Base-by-base conservation (phyloP, 2,888 invertebrate genomes). In the Fragum whitleyi region DNA sequence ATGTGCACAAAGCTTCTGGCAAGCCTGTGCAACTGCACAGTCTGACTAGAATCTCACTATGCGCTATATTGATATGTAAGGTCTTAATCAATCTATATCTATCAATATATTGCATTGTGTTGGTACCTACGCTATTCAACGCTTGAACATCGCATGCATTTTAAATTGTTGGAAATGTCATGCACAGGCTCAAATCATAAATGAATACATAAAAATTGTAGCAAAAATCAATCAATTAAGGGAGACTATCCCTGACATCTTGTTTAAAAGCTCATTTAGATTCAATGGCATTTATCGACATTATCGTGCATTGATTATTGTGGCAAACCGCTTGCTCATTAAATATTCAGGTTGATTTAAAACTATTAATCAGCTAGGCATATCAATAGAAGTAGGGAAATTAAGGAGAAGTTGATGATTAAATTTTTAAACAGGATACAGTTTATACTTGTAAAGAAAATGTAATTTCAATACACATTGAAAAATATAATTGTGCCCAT, bases 221-320 rank as follows among this genome's bases (percentile, higher is more conserved):
- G 9, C 32, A 36, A 6, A 36, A 36, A 36, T 36, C 9, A 9
- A 9, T 36, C 32, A 36, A 36, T 36, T 9, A 62, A 61, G 72
- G 61, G 57, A 72, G 61, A 47, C 21, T 39, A 72, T 39, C 39
- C 61, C 16, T 23, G 36, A 59, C n/a, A 39, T 42, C 61, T 59
- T 72, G 5, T 39, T 71, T 39, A 26, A 11, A 47, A 71, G 23
- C 72, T 69, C 53, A 75, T 76, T 80, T 80, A 73, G 72, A 72
- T 76, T 76, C 68, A 36, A 26, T 53, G 67, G 75, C 68, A 76
- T 73, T 65, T 65, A 65, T n/a, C n/a, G n/a, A n/a, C n/a, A n/a
- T n/a, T n/a, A n/a, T 39, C 65, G n/a, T 7, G 65, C 36, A 65
- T 65, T 65, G 65, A 65, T 65, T 65, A 65, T 21, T 39, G 21